Evolutionary conservation across 2,113 vertebrate genomes (phyloP), one percentile per base, ranked within the genome.

Genomic region (Nerophis lumbriciformis): DNA sequence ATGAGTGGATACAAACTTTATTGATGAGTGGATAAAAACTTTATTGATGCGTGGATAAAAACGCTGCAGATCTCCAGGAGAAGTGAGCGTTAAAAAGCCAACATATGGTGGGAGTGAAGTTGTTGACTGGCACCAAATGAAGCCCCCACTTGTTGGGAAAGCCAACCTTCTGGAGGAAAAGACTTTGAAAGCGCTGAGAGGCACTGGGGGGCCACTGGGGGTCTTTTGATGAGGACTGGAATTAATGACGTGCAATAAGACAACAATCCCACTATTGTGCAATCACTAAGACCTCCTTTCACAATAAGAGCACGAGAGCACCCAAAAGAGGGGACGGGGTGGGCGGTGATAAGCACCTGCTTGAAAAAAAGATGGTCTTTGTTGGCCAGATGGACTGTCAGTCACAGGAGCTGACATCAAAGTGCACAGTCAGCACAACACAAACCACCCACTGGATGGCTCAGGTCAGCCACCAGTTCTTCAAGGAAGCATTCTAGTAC

Each of bases 201-300:
- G 53, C 35, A 37, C 10, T 12, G 11, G 52, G 21, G 52, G 12
- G 28, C 19, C 16, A n/a, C 49, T 16, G 36, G 9, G n/a, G n/a
- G 37, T n/a, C 9, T n/a, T 56, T 42, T 42, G 37, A 56, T 56
- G 55, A 93, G 95, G 94, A 96, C 96, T 94, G 93, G 94, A 95
- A 98, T 98, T 95, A 90, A 98, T 98, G 97, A 97, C 97, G 92
- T 93, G 93, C 93, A 95, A 96, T 94, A 97, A 96, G 53, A 57
- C 55, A 19, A 57, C 55, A 57, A 57, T 57, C n/a, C 6, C 93
- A 93, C 92, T 91, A 95, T 96, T 96, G 95, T 95, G 90, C 91
- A 90, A 82, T 92, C 89, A 92, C 90, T 97, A 96, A 95, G 93
- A 89, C 89, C 90, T 82, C 87, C 91, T 86, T 91, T 88, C 88